Percentiles rank a stretch among this genome's conserved stretches.
These are phyloP conservation scores for Eutolmus rufibarbis DNA, from an alignment of 2,888 invertebrate species.

Conservation along the genomic window DNA sequence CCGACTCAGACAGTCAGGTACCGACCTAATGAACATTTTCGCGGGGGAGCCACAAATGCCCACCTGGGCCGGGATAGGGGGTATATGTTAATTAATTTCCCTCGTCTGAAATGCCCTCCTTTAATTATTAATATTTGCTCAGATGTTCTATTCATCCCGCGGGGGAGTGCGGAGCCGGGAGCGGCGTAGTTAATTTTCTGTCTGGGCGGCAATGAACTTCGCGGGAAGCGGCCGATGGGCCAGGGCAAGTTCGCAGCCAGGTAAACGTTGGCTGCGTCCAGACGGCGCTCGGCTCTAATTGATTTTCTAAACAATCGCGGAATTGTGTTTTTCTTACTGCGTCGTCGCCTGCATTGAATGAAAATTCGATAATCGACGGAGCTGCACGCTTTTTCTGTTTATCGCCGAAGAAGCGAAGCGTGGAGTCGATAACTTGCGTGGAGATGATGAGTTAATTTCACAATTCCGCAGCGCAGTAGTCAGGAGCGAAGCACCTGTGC, in stretches of 20 bases:
- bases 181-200: not conserved
- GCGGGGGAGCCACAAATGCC: not conserved
- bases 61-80: not conserved
- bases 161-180: not conserved
- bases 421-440: not conserved
- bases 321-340: not conserved
- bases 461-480: not conserved
- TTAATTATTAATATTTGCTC: not conserved
- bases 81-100: not conserved
- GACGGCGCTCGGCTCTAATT: not conserved
- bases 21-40: not conserved
- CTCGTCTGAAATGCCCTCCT: not conserved
- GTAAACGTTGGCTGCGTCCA: not conserved
- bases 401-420: not conserved
- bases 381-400: not conserved
- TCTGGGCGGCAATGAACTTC: not conserved
- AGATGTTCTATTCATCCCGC: not conserved
- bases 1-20: not conserved
- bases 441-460: not conserved
- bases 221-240: not conserved
- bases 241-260: not conserved
- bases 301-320: not conserved
- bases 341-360: not conserved
- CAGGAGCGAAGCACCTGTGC: not conserved
- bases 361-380: not conserved